A percentile compares a stretch with the other conserved stretches of the same genome.
phyloP scores from a whole-genome alignment of 2,113 vertebrate species.

The Platysternon megacephalum region DNA sequence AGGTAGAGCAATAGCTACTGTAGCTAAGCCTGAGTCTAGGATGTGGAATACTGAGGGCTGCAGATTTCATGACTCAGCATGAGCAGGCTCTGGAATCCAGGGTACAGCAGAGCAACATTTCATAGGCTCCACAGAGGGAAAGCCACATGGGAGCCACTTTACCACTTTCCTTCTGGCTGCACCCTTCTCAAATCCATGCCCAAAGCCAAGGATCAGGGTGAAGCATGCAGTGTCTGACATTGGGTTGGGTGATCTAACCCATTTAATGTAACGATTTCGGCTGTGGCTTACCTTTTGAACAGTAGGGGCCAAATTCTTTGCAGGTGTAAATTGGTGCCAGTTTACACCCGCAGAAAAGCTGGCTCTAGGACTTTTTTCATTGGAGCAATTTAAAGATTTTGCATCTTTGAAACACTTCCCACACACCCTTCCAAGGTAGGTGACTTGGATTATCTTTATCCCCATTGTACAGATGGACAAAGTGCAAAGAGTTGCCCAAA shows the following conservation, averaged over 20 bases:
- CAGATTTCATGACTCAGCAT: constrained; percentile 44
- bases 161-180: not conserved
- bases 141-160: not conserved
- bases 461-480: not conserved
- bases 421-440: not conserved
- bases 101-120: constrained; percentile 31
- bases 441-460: not conserved
- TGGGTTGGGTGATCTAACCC: not conserved
- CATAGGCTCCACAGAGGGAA: not conserved
- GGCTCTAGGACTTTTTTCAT: not conserved
- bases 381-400: not conserved
- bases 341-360: not conserved
- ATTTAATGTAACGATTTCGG: not conserved
- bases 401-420: not conserved
- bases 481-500: not conserved
- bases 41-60: not conserved
- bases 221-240: not conserved
- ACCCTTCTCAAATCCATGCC: not conserved
- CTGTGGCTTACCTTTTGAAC: not conserved
- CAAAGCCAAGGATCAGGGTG: not conserved
- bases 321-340: not conserved
- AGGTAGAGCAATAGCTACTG: constrained; percentile 43
- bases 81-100: not conserved
- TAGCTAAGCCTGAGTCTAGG: constrained; percentile 7
- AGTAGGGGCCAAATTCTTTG: not conserved